Evolutionary conservation across 2,113 vertebrate genomes (phyloP).

Genomic region (Pipa parva): DNA sequence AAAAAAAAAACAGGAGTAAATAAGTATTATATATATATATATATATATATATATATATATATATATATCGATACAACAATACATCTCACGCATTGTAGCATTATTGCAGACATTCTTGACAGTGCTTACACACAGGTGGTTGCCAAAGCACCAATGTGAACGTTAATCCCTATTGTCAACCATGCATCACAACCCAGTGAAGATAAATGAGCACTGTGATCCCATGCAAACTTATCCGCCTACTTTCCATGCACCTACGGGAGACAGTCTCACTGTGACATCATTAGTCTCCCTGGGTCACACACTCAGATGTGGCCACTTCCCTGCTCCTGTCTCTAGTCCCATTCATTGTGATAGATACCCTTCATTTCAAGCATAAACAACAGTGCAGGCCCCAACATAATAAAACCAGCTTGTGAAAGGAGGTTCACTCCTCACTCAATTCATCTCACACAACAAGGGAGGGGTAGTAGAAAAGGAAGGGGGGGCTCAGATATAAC

Average conservation of each 20-base stretch:
- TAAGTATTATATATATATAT: too few species aligned
- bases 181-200: background rate
- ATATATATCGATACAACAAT: too few species aligned
- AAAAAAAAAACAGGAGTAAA: too few species aligned
- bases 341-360: background rate
- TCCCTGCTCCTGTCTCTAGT: background rate
- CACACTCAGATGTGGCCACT: background rate
- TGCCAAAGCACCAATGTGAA: constrained; percentile 12
- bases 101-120: too few species aligned
- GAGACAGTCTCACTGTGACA: constrained; percentile 11
- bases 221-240: background rate
- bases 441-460: too few species aligned
- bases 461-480: background rate
- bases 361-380: background rate
- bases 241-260: background rate
- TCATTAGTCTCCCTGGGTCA: constrained; percentile 24
- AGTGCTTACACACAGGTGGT: constrained; percentile 15
- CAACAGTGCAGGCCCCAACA: too few species aligned
- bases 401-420: too few species aligned
- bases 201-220: background rate
- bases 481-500: background rate
- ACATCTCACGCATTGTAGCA: too few species aligned
- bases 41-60: too few species aligned
- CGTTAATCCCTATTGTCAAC: constrained; percentile 21
- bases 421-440: too few species aligned